Percentiles rank a stretch among this genome's conserved stretches.
phyloP scores from a whole-genome alignment of 2,888 invertebrate species.

The Nebria brevicollis region DNA sequence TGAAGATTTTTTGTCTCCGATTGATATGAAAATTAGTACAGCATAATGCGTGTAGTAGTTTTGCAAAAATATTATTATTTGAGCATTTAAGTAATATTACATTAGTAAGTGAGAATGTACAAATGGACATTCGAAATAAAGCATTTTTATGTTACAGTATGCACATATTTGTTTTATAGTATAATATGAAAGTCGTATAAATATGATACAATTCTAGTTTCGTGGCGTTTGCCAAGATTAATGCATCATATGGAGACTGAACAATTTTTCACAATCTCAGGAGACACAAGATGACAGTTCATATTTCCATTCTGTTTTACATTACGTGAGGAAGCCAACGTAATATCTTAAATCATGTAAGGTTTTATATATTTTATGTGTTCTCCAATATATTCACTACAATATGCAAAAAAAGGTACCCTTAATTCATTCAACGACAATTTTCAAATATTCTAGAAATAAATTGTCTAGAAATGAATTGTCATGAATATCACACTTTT shows the following conservation, averaged over 20 bases:
- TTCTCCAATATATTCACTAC: not conserved
- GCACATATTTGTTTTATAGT: not conserved
- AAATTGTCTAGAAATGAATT: too few species aligned
- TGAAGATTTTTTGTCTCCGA: too few species aligned
- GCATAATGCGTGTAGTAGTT: too few species aligned
- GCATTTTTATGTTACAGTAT: not conserved
- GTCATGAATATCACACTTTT: too few species aligned
- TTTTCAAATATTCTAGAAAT: too few species aligned
- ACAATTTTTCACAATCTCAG: conserved; percentile 47
- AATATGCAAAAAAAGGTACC: not conserved
- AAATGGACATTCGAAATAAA: too few species aligned
- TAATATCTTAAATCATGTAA: conserved; percentile 43
- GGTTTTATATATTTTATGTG: conserved; percentile 5
- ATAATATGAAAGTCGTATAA: conserved; percentile 22
- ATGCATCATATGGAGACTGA: conserved; percentile 43
- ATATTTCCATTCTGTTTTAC: conserved; percentile 46
- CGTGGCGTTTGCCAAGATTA: conserved; percentile 33
- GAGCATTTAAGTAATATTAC: too few species aligned
- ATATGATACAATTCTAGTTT: conserved; percentile 29
- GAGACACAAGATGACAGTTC: conserved; percentile 43
- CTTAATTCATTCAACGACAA: too few species aligned
- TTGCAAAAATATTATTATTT: too few species aligned
- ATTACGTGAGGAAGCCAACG: conserved; percentile 40
- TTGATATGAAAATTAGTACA: too few species aligned
- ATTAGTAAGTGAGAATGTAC: too few species aligned